Evolutionary conservation across 2,888 invertebrate species (phyloP).

Genomic region (Augochlorella aurata): DNA sequence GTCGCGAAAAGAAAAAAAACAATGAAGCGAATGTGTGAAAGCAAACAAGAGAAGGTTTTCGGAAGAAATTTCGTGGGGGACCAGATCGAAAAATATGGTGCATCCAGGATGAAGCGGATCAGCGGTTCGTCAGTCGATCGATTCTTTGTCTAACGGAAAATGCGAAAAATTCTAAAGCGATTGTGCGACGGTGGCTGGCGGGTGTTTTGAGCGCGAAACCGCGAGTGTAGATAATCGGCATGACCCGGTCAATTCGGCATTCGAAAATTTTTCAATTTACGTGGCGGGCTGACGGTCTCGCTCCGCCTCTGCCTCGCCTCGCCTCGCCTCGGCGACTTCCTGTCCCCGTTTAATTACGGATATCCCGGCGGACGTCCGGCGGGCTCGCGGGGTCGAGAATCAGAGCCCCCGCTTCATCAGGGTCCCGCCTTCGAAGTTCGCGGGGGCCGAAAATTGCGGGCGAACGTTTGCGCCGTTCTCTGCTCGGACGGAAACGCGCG

Average conservation of each 20-base stretch:
- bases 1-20: too few relatives aligned
- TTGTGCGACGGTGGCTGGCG: constrained; percentile 25
- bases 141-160: constrained; percentile 31
- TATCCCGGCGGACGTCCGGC: constrained; percentile 45
- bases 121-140: constrained; percentile 31
- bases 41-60: background rate
- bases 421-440: constrained; percentile 46
- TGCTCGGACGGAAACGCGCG: constrained; percentile 52
- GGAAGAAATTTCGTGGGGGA: background rate
- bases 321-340: constrained; percentile 40
- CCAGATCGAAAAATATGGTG: constrained; percentile 10
- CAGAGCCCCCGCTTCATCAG: constrained; percentile 11
- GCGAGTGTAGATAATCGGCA: constrained; percentile 53
- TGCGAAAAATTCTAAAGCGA: constrained; percentile 39
- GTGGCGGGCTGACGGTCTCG: constrained; percentile 18
- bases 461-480: constrained; percentile 14
- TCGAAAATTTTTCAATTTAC: constrained; percentile 61
- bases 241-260: constrained; percentile 35
- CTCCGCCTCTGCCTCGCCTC: background rate
- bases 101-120: constrained; percentile 20
- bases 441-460: constrained; percentile 38
- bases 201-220: constrained; percentile 44
- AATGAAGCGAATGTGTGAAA: too few relatives aligned
- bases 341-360: constrained; percentile 58
- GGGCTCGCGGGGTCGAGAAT: constrained; percentile 37